Conservation (phyloP, 2,888 invertebrate species). For the Drosophila barbarae region DNA sequence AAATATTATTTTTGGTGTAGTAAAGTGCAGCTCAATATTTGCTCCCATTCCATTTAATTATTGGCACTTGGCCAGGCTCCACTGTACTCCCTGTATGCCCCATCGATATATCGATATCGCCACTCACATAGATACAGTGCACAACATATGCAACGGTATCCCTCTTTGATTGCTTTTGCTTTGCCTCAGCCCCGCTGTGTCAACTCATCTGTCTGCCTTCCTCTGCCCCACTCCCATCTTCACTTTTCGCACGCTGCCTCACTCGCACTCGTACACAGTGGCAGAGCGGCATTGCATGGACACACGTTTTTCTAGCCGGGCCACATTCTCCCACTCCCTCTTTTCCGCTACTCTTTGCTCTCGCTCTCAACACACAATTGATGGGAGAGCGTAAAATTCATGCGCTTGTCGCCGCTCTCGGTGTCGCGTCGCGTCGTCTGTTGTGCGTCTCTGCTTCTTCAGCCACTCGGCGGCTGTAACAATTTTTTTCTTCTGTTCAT, state of each 20-base stretch:
- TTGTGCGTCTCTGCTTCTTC: constrained; percentile 64
- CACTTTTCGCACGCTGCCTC: constrained; percentile 14
- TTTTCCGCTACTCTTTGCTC: constrained; percentile 38
- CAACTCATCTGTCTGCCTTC: constrained; percentile 68
- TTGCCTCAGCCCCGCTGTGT: constrained; percentile 46
- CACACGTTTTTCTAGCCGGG: constrained; percentile 73
- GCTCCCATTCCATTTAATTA: not conserved
- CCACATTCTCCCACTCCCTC: constrained; percentile 49
- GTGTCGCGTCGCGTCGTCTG: constrained; percentile 41
- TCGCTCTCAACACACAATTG: constrained; percentile 63
- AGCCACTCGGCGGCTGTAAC: constrained; percentile 65
- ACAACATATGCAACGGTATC: constrained; percentile 46
- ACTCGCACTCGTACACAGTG: constrained; percentile 10
- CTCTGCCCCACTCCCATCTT: constrained; percentile 45
- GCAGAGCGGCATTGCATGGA: constrained; percentile 25
- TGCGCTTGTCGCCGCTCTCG: constrained; percentile 56
- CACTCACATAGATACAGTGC: constrained; percentile 41
- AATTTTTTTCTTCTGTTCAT: constrained; percentile 52
- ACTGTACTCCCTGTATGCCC: constrained; percentile 17
- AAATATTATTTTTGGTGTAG: not conserved
- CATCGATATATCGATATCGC: constrained; percentile 25
- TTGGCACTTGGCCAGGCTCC: constrained; percentile 3
- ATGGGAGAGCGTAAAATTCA: constrained; percentile 71
- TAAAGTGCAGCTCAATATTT: not conserved
- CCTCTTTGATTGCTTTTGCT: constrained; percentile 64